Evolutionary conservation across 2,797 vertebrate genomes (phyloP).

Genomic region (Sciurus carolinensis): DNA sequence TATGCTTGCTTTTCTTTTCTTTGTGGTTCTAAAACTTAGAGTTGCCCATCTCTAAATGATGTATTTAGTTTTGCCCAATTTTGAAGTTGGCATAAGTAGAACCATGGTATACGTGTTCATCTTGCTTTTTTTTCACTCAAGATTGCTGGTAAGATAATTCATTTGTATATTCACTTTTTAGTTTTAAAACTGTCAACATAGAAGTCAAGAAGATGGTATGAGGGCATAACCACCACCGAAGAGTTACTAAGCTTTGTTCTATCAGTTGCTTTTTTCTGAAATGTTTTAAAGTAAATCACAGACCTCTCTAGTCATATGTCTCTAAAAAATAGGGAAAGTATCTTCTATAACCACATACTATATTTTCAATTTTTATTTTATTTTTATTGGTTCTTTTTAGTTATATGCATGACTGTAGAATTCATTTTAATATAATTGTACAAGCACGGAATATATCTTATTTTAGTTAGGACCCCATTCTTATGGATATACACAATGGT

Average conservation of each 20-base stretch:
- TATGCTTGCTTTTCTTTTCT: not conserved
- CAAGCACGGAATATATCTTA: too few relatives aligned
- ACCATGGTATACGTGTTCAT: not conserved
- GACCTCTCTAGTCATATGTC: constrained; percentile 9
- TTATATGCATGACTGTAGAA: too few relatives aligned
- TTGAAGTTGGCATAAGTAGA: not conserved
- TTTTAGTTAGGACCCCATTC: too few relatives aligned
- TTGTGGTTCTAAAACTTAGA: not conserved
- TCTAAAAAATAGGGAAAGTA: not conserved
- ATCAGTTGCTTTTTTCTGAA: not conserved
- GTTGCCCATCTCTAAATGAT: not conserved
- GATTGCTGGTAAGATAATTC: not conserved
- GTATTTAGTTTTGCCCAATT: not conserved
- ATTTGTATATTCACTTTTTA: not conserved
- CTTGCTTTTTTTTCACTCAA: not conserved
- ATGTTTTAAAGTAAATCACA: constrained; percentile 11
- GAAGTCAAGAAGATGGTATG: not conserved
- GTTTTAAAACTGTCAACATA: not conserved
- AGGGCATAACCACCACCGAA: not conserved
- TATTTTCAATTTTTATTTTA: not conserved
- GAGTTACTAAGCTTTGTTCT: constrained; percentile 4
- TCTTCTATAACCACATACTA: not conserved
- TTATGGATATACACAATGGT: too few relatives aligned
- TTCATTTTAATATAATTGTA: too few relatives aligned
- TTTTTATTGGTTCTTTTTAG: too few relatives aligned